A percentile compares a stretch with the other conserved stretches of the same genome.
Conservation (phyloP, 2,113 vertebrate genomes). For the Sporophila hypoxantha region DNA sequence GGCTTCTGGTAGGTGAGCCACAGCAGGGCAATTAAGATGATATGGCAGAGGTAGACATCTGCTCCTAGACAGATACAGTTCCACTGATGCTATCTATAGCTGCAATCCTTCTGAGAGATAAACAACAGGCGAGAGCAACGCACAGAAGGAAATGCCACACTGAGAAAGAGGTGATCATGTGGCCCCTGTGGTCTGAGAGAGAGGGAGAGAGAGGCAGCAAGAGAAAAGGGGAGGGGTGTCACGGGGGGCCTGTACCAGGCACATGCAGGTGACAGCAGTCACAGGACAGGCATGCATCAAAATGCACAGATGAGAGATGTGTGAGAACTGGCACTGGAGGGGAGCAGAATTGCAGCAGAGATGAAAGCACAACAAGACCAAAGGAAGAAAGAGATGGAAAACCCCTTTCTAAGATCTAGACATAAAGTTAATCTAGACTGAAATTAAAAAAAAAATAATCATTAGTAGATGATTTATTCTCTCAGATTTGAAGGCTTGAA, state of each 20-base stretch:
- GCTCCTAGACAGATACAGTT: slow-evolving; percentile 79
- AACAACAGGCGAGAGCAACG: slow-evolving; percentile 61
- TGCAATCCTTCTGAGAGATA: slow-evolving; percentile 75
- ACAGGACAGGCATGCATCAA: not conserved
- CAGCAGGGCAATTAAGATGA: slow-evolving; percentile 72
- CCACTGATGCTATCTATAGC: slow-evolving; percentile 76
- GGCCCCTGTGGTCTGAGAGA: slow-evolving; percentile 75
- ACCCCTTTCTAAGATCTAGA: not conserved
- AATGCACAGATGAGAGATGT: not conserved
- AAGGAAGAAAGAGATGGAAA: not conserved
- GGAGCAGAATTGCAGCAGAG: slow-evolving; percentile 21
- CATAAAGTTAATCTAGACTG: not conserved
- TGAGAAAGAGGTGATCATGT: slow-evolving; percentile 67
- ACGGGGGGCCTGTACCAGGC: not conserved
- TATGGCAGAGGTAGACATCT: slow-evolving; percentile 78
- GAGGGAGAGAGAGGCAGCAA: slow-evolving; percentile 5
- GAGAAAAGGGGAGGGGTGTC: slow-evolving; percentile 6
- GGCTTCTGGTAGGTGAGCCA: slow-evolving; percentile 65
- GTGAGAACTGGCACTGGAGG: slow-evolving; percentile 20
- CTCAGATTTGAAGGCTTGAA: not conserved
- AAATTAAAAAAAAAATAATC: not conserved
- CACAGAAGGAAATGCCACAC: slow-evolving; percentile 73
- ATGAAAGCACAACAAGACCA: not conserved
- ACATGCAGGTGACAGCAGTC: slow-evolving; percentile 31
- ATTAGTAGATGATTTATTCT: not conserved